Evolutionary conservation across 2,797 vertebrate species (phyloP), one percentile per base, ranked within the genome.

Genomic region (Microctenopoma lineatum): DNA sequence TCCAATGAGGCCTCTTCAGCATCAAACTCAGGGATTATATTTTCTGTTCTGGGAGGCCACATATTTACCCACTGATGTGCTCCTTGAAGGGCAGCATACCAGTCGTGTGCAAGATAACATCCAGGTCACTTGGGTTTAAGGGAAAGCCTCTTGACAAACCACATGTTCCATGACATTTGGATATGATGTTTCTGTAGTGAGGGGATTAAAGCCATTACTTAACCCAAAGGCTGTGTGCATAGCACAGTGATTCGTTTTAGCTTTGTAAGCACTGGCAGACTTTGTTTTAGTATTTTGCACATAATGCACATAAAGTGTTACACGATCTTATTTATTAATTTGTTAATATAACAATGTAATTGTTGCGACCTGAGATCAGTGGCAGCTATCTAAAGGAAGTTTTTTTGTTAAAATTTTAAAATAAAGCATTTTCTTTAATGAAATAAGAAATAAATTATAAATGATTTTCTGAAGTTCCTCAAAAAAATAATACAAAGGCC

Each of bases 1-100:
- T 78, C 82, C 85, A 85, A 91, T 91, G 84, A 85, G 72, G 76
- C 56, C 70, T 86, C 80, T 87, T 87, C 85, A 84, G 78, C 59
- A 59, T 90, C 84, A 90, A 84, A 80, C 66, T 77, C 55, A 5
- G 14, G 79, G 79, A 89, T 90, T 89, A 72, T 59, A 58, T 78
- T 81, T 84, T 88, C 69, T 84, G 84, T 86, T 80, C 70, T 42
- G 61, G 76, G 75, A 89, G 90, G 78, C 66, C 66, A 75, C 74
- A 84, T 90, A 84, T 85, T 88, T 79, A 78, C 61, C 77, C 75
- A 75, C 14, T 84, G 79, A 87, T 72, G 81, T 80, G 67, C 63
- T 79, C 72, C 79, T 84, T 78, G 81, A 85, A 83, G 79, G 70
- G 70, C 67, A 69, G 72, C 75, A 73, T 81, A 86, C 69, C 83